A percentile compares a stretch with the other conserved stretches of the same genome.
These are phyloP conservation scores for Drosophila ananassae DNA, from an alignment of 1,140 invertebrate genomes.

Conservation along the genomic window DNA sequence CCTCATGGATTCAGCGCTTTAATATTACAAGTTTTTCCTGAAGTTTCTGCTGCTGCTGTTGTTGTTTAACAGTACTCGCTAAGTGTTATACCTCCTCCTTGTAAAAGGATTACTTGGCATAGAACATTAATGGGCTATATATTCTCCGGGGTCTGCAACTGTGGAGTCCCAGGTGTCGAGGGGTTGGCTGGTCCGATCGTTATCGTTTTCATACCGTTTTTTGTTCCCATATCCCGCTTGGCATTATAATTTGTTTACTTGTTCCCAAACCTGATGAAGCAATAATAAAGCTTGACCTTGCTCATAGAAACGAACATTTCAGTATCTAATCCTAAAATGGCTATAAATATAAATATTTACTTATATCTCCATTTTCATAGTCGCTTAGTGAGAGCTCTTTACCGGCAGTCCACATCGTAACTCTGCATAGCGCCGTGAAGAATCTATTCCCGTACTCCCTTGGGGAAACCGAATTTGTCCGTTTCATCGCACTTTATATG, in stretches of 20 bases:
- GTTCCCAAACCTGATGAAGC: no score
- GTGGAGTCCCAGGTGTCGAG: conserved; percentile 57
- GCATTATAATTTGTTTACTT: conserved; percentile 65
- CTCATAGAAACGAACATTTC: no score
- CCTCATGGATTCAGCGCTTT: conserved; percentile 3
- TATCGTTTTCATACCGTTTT: conserved; percentile 60
- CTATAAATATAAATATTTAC: no score
- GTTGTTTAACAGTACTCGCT: conserved; percentile 23
- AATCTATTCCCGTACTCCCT: conserved; percentile 88
- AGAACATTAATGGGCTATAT: conserved; percentile 63
- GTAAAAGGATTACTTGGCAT: conserved; percentile 64
- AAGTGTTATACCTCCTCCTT: conserved; percentile 42
- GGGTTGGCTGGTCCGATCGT: conserved; percentile 42
- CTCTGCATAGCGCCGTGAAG: conserved; percentile 84
- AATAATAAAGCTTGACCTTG: no score
- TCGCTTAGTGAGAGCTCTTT: no score
- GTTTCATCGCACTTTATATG: conserved; percentile 86
- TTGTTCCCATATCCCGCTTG: conserved; percentile 61
- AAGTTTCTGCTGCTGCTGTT: not conserved
- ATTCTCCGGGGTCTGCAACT: conserved; percentile 55
- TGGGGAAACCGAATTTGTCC: conserved; percentile 89
- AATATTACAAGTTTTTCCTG: conserved; percentile 34
- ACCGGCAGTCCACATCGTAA: conserved; percentile 61
- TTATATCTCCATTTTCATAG: no score
- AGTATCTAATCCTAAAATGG: no score